These are phyloP conservation scores for Lycophotia porphyrea DNA, from an alignment of 2,888 invertebrate species.

Conservation along the genomic window DNA sequence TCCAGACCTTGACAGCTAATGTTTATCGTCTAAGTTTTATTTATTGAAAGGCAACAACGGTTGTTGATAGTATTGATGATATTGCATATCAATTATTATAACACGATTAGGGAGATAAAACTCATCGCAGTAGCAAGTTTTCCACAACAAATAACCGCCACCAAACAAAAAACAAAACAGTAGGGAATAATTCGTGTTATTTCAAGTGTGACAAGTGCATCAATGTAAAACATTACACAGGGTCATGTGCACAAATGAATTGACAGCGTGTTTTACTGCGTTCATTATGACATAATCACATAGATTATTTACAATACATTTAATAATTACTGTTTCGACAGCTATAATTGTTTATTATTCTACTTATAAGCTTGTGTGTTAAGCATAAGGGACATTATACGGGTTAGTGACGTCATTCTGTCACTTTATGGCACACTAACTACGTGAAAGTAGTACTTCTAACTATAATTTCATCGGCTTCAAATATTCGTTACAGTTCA, in stretches of 20 bases:
- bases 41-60: not conserved
- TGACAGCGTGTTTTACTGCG: constrained; percentile 23
- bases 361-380: constrained; percentile 39
- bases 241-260: constrained; percentile 38
- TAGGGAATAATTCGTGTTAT: not conserved
- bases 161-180: not conserved
- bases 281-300: not conserved
- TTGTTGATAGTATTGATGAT: not conserved
- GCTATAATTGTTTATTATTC: not conserved
- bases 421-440: constrained; percentile 33
- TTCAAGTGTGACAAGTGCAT: constrained; percentile 35
- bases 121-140: constrained; percentile 43
- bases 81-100: too few species aligned
- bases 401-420: constrained; percentile 45
- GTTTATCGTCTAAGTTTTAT: not conserved
- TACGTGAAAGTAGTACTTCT: constrained; percentile 35
- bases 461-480: not conserved
- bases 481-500: not conserved
- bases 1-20: not conserved
- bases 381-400: constrained; percentile 37
- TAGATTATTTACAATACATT: constrained; percentile 7
- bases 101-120: not conserved
- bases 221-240: constrained; percentile 10
- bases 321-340: not conserved
- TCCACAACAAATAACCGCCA: not conserved